phyloP scores from a whole-genome alignment of 1,140 invertebrate genomes.

The Drosophila bocqueti region DNA sequence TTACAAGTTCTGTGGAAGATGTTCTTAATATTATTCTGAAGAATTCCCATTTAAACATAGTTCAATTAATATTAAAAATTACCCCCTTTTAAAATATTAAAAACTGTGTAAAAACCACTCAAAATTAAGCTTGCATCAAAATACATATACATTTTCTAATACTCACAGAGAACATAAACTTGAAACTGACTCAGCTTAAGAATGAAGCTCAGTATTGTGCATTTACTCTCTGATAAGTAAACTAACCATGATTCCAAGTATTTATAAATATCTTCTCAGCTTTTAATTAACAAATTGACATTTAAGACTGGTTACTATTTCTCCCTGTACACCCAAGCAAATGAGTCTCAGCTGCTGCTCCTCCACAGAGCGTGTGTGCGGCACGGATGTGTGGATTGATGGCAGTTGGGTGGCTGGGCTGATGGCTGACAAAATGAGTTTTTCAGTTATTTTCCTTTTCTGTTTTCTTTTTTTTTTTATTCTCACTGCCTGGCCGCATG shows the following conservation, averaged over 20 bases:
- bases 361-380: constrained; percentile 11
- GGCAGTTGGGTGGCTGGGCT: constrained; percentile 39
- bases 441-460: constrained; percentile 55
- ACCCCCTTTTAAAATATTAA: neutral
- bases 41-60: neutral
- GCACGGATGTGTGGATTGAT: constrained; percentile 39
- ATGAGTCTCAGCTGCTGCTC: constrained; percentile 38
- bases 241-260: neutral
- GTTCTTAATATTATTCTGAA: neutral
- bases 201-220: neutral
- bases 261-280: neutral
- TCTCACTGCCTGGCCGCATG: constrained; percentile 8
- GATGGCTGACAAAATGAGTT: constrained; percentile 77
- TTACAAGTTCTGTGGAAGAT: neutral
- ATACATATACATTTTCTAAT: neutral
- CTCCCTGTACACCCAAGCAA: constrained; percentile 12
- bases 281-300: neutral
- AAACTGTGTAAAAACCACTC: neutral
- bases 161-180: neutral
- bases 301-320: neutral
- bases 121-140: neutral
- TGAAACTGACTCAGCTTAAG: neutral
- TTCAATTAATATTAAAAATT: neutral
- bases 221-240: no score
- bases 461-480: constrained; percentile 2